These are phyloP conservation scores for Drepana falcataria DNA, from an alignment of 2,888 invertebrate genomes.

Conservation along the genomic window DNA sequence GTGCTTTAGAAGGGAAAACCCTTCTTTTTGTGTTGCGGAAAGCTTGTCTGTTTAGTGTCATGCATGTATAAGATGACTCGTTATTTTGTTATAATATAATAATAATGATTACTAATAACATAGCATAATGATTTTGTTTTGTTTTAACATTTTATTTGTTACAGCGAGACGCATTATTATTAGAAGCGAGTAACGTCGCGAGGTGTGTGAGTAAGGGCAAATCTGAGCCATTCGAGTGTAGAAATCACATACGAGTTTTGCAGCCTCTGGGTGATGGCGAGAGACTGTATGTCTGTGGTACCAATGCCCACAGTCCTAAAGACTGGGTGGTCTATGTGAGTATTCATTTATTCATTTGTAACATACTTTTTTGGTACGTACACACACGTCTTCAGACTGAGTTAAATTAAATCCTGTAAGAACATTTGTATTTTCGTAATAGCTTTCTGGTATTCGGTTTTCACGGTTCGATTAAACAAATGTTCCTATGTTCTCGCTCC, in stretches of 20 bases:
- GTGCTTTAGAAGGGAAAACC: slow-evolving; percentile 44
- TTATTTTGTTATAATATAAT: no score
- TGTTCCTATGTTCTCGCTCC: no score
- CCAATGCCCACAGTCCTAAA: slow-evolving; percentile 81
- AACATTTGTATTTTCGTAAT: no score
- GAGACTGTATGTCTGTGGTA: slow-evolving; percentile 81
- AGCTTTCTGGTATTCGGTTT: no score
- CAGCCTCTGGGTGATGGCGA: slow-evolving; percentile 82
- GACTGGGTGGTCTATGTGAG: slow-evolving; percentile 82
- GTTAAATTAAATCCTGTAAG: no score
- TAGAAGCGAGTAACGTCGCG: slow-evolving; percentile 80
- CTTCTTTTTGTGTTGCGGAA: slow-evolving; percentile 24
- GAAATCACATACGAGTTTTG: slow-evolving; percentile 81
- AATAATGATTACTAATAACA: no score
- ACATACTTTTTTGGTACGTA: background rate
- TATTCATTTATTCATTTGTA: slow-evolving; percentile 10
- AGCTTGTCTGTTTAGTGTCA: slow-evolving; percentile 18
- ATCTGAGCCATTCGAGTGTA: slow-evolving; percentile 81
- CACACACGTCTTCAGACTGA: no score
- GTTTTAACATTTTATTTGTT: slow-evolving; percentile 5
- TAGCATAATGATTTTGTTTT: no score
- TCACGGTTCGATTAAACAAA: no score
- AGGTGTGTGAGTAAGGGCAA: slow-evolving; percentile 82
- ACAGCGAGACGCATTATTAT: slow-evolving; percentile 75
- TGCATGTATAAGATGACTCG: slow-evolving; percentile 9